Conservation (phyloP, 2,888 invertebrate species). For the Eupithecia centaureata region DNA sequence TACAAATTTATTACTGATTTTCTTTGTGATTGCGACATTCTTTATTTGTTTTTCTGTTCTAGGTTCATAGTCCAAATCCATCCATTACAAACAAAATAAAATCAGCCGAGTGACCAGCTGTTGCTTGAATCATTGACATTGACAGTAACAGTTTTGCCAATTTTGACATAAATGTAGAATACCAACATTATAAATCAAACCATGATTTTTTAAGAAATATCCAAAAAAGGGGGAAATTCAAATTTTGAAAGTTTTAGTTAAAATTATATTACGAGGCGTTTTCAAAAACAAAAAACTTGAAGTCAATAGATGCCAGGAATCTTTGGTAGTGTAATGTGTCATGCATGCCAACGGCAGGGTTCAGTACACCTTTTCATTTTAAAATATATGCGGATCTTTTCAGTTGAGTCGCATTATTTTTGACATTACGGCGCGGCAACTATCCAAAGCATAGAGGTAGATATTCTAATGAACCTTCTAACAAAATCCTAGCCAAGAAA, state of each 20-base stretch:
- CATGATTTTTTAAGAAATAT: not conserved
- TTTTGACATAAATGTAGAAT: slow-evolving; percentile 23
- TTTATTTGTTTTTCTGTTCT: slow-evolving; percentile 22
- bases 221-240: not conserved
- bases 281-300: too few species aligned
- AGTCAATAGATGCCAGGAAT: too few species aligned
- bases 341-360: too few species aligned
- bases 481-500: not conserved
- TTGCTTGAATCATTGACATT: not conserved
- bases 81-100: slow-evolving; percentile 21
- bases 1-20: slow-evolving; percentile 72
- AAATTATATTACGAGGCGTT: too few species aligned
- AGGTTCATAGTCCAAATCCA: slow-evolving; percentile 65
- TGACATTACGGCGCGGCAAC: too few species aligned
- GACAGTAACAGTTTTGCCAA: slow-evolving; percentile 22
- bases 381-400: too few species aligned
- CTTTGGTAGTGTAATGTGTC: too few species aligned
- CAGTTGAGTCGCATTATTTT: too few species aligned
- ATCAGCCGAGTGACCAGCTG: slow-evolving; percentile 5
- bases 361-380: too few species aligned
- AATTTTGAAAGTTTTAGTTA: not conserved
- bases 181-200: slow-evolving; percentile 20
- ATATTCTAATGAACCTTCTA: too few species aligned
- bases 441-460: too few species aligned
- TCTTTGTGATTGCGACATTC: slow-evolving; percentile 70